Percentiles rank a stretch among this genome's conserved stretches.
Conservation (phyloP, 2,888 invertebrate genomes). For the Drosophila bunnanda region DNA sequence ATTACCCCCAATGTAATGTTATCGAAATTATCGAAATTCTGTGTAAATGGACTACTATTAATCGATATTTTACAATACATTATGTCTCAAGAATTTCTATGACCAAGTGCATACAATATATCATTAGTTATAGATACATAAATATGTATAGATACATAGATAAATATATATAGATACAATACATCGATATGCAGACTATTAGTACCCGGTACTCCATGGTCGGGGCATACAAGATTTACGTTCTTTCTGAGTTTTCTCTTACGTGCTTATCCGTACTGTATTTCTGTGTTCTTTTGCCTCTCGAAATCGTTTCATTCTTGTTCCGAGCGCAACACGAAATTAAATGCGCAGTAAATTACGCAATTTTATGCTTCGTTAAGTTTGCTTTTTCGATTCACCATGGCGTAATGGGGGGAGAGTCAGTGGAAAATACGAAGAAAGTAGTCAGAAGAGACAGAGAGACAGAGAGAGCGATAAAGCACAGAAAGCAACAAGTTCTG, state of each 20-base stretch:
- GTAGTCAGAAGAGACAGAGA: conserved; percentile 6
- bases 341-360: conserved; percentile 77
- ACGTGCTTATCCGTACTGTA: conserved; percentile 22
- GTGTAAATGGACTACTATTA: neutral
- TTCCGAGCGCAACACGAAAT: conserved; percentile 64
- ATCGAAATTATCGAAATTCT: neutral
- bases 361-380: conserved; percentile 77
- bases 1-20: neutral
- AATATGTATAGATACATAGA: no score
- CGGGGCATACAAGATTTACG: neutral
- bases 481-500: conserved; percentile 45
- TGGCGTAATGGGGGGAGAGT: conserved; percentile 27
- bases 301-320: conserved; percentile 58
- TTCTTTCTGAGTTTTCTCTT: neutral
- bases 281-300: conserved; percentile 28
- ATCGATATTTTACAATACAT: neutral
- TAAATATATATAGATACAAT: neutral
- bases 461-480: neutral
- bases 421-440: conserved; percentile 30
- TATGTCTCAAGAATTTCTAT: neutral
- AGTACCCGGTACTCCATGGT: neutral
- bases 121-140: neutral
- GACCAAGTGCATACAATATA: neutral
- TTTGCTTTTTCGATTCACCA: conserved; percentile 39
- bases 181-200: neutral